Evolutionary conservation across 2,113 vertebrate species (phyloP).

Genomic region (Camarhynchus parvulus): DNA sequence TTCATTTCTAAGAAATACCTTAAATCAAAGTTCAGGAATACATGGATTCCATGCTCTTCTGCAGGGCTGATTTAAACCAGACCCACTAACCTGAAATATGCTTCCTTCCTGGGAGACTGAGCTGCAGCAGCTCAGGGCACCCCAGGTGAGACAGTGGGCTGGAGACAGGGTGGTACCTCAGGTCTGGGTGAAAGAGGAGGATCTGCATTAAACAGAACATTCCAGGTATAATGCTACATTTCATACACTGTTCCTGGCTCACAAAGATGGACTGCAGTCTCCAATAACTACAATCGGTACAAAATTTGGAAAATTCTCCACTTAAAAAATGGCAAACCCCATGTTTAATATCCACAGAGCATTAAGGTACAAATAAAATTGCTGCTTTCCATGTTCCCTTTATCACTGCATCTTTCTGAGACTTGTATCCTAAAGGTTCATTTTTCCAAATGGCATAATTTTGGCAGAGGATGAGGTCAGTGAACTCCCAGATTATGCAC

Average conservation of each 20-base stretch:
- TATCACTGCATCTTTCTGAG: background rate
- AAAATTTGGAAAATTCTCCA: background rate
- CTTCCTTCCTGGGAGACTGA: background rate
- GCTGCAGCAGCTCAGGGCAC: background rate
- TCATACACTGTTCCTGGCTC: background rate
- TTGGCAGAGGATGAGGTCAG: background rate
- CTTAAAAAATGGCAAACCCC: background rate
- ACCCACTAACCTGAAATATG: background rate
- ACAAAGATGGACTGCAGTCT: background rate
- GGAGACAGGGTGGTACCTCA: background rate
- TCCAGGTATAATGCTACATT: background rate
- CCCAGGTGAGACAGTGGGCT: background rate
- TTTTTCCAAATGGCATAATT: background rate
- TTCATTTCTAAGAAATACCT: background rate
- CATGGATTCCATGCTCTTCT: background rate
- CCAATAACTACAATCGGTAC: background rate
- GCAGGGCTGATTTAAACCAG: background rate
- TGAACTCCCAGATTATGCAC: background rate
- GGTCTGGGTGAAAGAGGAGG: background rate
- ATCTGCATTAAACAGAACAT: background rate
- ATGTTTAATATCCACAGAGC: background rate
- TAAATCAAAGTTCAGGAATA: background rate
- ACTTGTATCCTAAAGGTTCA: constrained; percentile 1
- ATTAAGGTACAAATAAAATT: background rate
- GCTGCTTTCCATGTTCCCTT: background rate